phyloP scores from a whole-genome alignment of 2,888 invertebrate genomes.

The Eupithecia dodoneata region DNA sequence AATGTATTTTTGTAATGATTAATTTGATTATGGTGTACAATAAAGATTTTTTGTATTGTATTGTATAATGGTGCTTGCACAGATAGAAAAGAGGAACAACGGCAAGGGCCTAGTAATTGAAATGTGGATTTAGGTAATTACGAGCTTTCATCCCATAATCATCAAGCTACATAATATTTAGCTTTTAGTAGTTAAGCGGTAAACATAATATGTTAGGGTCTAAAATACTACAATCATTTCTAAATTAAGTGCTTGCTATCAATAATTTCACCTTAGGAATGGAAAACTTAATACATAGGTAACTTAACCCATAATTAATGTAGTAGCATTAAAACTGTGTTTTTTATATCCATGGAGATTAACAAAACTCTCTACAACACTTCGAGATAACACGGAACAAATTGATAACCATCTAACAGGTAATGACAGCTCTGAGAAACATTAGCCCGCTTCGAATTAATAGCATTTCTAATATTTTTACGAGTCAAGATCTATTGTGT shows the following conservation, averaged over 20 bases:
- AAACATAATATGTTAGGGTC: no score
- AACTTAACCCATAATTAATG: background rate
- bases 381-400: constrained; percentile 26
- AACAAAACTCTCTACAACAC: constrained; percentile 22
- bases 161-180: no score
- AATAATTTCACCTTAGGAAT: no score
- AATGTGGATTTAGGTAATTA: background rate
- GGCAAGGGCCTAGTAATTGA: background rate
- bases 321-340: background rate
- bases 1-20: no score
- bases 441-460: constrained; percentile 22
- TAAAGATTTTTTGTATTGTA: no score
- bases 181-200: no score
- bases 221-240: no score
- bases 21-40: no score
- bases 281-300: no score
- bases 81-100: constrained; percentile 52
- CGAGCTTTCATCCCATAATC: no score
- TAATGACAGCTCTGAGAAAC: constrained; percentile 28
- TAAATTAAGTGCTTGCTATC: no score
- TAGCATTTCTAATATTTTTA: constrained; percentile 24
- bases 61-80: constrained; percentile 70
- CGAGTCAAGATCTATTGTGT: constrained; percentile 11
- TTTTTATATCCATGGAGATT: background rate
- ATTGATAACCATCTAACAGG: constrained; percentile 29